Conservation (phyloP, 2,113 vertebrate species). For the Ibidorhyncha struthersii region DNA sequence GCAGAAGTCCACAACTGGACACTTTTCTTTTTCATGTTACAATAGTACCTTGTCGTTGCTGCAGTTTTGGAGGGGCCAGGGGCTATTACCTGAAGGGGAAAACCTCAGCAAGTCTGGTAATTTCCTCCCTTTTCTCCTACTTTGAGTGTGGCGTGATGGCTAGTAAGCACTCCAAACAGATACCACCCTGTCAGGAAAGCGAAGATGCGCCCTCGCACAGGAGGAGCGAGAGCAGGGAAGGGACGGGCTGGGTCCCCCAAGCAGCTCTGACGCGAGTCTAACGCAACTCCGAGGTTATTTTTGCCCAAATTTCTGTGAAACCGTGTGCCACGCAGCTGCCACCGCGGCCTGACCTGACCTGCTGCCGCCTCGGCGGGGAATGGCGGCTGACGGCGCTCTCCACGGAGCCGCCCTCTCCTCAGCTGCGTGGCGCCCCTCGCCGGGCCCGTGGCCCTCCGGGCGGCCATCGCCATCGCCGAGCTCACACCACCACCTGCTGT, state of each 20-base stretch:
- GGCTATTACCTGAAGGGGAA: background rate
- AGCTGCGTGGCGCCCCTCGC: background rate
- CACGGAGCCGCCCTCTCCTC: background rate
- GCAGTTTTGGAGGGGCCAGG: accelerated
- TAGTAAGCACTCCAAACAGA: accelerated
- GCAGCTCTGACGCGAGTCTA: background rate
- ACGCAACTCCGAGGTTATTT: background rate
- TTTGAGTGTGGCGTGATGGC: no score
- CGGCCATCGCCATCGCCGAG: background rate
- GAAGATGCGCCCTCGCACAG: accelerated
- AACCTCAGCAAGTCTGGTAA: accelerated
- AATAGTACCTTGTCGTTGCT: background rate
- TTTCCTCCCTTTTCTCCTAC: background rate
- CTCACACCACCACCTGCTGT: background rate
- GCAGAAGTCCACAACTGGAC: background rate
- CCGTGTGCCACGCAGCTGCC: background rate
- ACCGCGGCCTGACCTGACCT: background rate
- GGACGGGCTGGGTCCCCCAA: background rate
- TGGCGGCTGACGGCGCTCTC: background rate
- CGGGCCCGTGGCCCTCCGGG: background rate
- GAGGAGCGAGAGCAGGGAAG: accelerated
- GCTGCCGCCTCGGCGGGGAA: background rate
- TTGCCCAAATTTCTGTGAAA: background rate
- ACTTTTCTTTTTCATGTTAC: background rate
- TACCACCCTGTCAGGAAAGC: accelerated